Evolutionary conservation across 2,797 vertebrate species (phyloP), one percentile per base, ranked within the genome.

Genomic region (Heteromormyrus szaboi): DNA sequence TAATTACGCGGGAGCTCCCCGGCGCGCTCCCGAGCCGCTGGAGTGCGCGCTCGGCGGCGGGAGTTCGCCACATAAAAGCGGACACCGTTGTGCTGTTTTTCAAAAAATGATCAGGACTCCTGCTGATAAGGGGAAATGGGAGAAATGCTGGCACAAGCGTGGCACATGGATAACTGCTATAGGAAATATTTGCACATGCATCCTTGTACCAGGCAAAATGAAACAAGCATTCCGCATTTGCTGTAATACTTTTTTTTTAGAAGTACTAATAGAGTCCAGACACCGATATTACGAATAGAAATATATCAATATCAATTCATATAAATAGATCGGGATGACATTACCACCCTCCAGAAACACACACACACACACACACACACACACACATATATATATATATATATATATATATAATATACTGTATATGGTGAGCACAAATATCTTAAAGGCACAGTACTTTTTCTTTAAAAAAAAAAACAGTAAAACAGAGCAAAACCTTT

Each of bases 1-100:
- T 95, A 95, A 96, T 95, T 95, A 95, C 95, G 95, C 92, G 91
- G 91, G 95, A 95, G 85, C 95, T 94, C 93, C 95, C 95, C 85
- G 87, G 83, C 4, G 88, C 91, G 41, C 2, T 81, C 33, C 90
- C 91, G 89, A 89, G 65, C 14, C 17, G 56, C 87, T 85, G 79
- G 91, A 91, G 91, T 91, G 79, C 88, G 14, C 81, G 90, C 90
- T 53, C 62, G 12, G 41, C 56, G 33, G 56, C 83, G 51, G 22
- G 14, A 76, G 72, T 25, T 41, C 44, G 53, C 51, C 53, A 48
- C 22, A 84, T 37, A 48, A 84, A 84, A 41, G 48, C 33, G 14
- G 33, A 2, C 29, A 33, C 33, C 81, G 83, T 62, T 14, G 14
- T 19, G 86, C 65, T 19, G 85, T 89, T 86, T 84, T 88, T 85